Evolutionary conservation across 2,888 invertebrate genomes (phyloP), one percentile per base, ranked within the genome.

Genomic region (Acleris literana): DNA sequence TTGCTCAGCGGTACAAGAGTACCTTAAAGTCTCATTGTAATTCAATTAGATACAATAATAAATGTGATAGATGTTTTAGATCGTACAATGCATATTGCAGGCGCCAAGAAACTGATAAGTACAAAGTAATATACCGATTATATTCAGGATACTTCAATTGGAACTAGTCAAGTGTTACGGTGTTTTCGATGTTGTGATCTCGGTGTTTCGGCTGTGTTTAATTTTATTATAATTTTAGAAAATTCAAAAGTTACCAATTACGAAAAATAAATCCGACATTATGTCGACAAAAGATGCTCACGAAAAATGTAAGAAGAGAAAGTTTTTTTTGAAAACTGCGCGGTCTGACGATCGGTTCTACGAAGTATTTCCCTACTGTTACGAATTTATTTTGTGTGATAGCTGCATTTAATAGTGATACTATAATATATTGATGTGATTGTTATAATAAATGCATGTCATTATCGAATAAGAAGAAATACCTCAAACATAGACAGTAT

Each of bases 201-300:
- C 89, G 76, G 75, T 84, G 79, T 87, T 79, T 81, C 71, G 90
- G 90, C 90, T 91, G 90, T 90, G 90, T 87, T 84, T 84, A 81
- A 71, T 71, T 75, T 78, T 77, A 53, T 39, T 39, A 39, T 39
- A 52, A 71, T 72, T 78, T 77, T 72, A 72, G 67, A 71, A 67
- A 70, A 68, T 53, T 63, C 60, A 61, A 60, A 59, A 57, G 46
- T 39, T 58, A 63, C 44, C 44, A 46, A 53, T 63, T 64, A 49
- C 63, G 60, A 62, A 67, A 67, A 54, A 9, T 64, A 58, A 18
- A 46, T 25, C 2, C 9, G 29, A 22, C 48, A 6, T 54, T 18
- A 33, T 33, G 11, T 55, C 44, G 18, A 22, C 65, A 44, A 51
- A 17, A 25, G 43, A 52, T 20, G 54, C 49, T 43, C 55, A 54